Evolutionary conservation across 2,113 vertebrate genomes (phyloP).

Genomic region (Rhinogobius similis): DNA sequence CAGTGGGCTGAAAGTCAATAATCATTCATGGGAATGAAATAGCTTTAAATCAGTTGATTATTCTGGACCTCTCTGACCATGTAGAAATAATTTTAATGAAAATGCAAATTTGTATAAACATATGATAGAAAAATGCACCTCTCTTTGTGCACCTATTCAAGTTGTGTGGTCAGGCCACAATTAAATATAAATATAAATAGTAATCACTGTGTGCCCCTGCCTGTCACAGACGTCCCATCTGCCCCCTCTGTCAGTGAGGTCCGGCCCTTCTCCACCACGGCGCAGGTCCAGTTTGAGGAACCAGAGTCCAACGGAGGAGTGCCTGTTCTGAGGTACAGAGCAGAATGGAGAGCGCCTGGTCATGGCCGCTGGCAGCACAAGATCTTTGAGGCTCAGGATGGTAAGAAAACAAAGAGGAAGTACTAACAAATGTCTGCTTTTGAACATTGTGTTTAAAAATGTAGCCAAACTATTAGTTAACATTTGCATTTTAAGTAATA

Average conservation of each 20-base stretch:
- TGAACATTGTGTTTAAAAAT: neutral
- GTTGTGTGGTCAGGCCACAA: constrained; percentile 2
- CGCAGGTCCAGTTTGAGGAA: constrained; percentile 88
- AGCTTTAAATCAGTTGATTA: neutral
- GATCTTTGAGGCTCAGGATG: constrained; percentile 84
- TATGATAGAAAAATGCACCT: neutral
- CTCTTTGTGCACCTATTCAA: constrained; percentile 11
- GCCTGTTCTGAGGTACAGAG: constrained; percentile 89
- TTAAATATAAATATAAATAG: constrained; percentile 1
- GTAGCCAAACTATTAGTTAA: neutral
- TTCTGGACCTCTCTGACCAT: neutral
- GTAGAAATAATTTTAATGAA: neutral
- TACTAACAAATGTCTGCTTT: neutral
- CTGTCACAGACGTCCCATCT: constrained; percentile 88
- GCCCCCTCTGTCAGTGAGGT: constrained; percentile 86
- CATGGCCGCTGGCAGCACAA: constrained; percentile 80
- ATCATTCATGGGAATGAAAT: constrained; percentile 10
- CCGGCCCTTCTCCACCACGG: constrained; percentile 92
- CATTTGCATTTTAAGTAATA: neutral
- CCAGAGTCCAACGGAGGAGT: constrained; percentile 93
- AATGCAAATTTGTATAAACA: neutral
- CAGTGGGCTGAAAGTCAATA: constrained; percentile 18
- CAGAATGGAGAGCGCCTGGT: constrained; percentile 82
- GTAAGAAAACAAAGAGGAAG: constrained; percentile 66
- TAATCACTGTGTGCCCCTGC: constrained; percentile 17